Percentiles rank a stretch among this genome's conserved stretches.
These are phyloP conservation scores for Palaemon carinicauda DNA, from an alignment of 1,140 invertebrate genomes.

Conservation along the genomic window DNA sequence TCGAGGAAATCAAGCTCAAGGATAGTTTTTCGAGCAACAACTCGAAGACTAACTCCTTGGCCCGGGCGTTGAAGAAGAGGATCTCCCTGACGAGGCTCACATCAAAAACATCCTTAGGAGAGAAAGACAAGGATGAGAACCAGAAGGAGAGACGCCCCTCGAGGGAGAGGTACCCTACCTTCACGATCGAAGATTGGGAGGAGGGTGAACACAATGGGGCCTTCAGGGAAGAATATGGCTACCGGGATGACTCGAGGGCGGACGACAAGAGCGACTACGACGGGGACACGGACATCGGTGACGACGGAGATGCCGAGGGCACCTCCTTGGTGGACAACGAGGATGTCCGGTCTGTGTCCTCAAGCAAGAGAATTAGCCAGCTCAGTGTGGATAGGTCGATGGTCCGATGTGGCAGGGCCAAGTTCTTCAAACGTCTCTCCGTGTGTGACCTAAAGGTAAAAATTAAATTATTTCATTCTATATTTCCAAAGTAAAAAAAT, in stretches of 20 bases:
- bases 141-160: constrained; percentile 19
- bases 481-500: neutral
- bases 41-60: constrained; percentile 45
- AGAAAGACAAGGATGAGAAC: constrained; percentile 16
- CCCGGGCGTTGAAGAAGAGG: constrained; percentile 47
- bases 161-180: constrained; percentile 39
- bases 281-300: constrained; percentile 27
- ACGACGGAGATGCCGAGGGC: constrained; percentile 29
- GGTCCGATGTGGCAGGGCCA: constrained; percentile 48
- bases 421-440: constrained; percentile 55
- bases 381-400: constrained; percentile 52
- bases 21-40: constrained; percentile 34
- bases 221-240: constrained; percentile 31
- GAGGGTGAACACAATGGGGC: constrained; percentile 32
- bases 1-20: constrained; percentile 55
- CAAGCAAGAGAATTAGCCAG: constrained; percentile 35
- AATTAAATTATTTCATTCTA: neutral
- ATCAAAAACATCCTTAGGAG: constrained; percentile 18
- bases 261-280: constrained; percentile 39
- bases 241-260: neutral
- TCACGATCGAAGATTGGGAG: constrained; percentile 55
- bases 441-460: constrained; percentile 56
- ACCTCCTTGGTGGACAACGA: constrained; percentile 45
- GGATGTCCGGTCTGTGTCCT: constrained; percentile 40
- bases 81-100: constrained; percentile 46